Percentiles rank a stretch among this genome's conserved stretches.
These are phyloP conservation scores for Mungos mungo DNA, from an alignment of 2,113 vertebrate genomes.

Conservation along the genomic window DNA sequence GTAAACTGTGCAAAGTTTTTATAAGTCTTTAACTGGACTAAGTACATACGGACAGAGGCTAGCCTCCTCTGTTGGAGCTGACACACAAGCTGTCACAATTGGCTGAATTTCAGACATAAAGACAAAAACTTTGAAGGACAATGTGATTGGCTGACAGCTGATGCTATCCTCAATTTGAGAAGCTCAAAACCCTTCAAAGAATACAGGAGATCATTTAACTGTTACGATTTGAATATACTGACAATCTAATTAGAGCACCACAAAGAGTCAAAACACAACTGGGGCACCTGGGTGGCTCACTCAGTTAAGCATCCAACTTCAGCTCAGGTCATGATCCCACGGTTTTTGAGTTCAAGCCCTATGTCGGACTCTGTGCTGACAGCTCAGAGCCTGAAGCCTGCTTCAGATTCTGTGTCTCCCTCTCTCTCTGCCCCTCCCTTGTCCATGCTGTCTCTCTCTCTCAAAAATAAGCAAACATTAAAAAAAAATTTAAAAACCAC, in stretches of 20 bases:
- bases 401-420: no score
- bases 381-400: no score
- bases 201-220: slow-evolving; percentile 76
- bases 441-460: no score
- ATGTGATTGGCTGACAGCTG: slow-evolving; percentile 84
- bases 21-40: slow-evolving; percentile 81
- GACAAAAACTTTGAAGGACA: slow-evolving; percentile 82
- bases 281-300: neutral
- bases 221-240: slow-evolving; percentile 47
- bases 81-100: slow-evolving; percentile 85
- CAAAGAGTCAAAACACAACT: slow-evolving; percentile 71
- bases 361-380: no score
- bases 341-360: no score
- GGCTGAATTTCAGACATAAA: slow-evolving; percentile 83
- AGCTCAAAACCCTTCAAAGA: slow-evolving; percentile 77
- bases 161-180: slow-evolving; percentile 78
- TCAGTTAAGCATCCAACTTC: no score
- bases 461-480: no score
- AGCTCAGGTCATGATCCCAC: no score
- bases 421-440: no score
- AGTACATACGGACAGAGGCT: slow-evolving; percentile 82
- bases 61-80: slow-evolving; percentile 83
- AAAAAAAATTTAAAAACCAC: slow-evolving; percentile 50
- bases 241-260: slow-evolving; percentile 74
- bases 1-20: slow-evolving; percentile 80